Evolutionary conservation across 2,888 invertebrate genomes (phyloP), one percentile per base, ranked within the genome.

Genomic region (Cryptocephalus moraei): DNA sequence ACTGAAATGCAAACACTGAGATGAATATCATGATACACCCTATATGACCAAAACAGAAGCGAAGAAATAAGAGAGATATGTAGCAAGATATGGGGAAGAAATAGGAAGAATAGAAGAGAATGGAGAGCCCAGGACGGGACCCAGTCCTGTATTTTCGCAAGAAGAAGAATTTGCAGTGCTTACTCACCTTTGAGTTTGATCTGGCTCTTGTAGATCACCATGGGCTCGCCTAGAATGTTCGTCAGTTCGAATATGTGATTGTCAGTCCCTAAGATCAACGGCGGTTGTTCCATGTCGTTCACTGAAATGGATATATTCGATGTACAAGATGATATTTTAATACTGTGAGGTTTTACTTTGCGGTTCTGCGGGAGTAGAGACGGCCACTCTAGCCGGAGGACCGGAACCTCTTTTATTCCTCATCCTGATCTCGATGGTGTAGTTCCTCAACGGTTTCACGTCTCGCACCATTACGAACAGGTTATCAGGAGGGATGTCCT

Each of bases 371-470:
- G 82, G 81, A 1, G 89, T 90, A 6, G 79, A 76, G 10, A 88
- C 79, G 45, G 73, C 73, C 9, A 78, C 77, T 45, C 72, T 72
- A 1, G 82, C 81, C 6, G 78, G 70, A 0, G 91, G 91, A 2
- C 92, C 90, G 59, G 84, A 82, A 2, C 91, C 91, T 32, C 82
- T 79, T 1, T 78, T 78, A 63, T 91, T 91, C 54, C 84, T 75
- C 82, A 90, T 89, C 2, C 83, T 78, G 14, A 91, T 77, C 10
- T 82, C 80, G n/a, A 91, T 77, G 8, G 80, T 80, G 64, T 91
- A 92, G 60, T 83, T 84, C 14, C 79, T 78, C 22, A 79, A 77
- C 0, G 89, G 80, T 44, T 76, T 71, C 52, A 91, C 72, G 63
- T 86, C 82, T 72, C 82, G 82, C 59, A 87, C 84, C 78, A 87